Evolutionary conservation across 2,113 vertebrate species (phyloP), one percentile per base, ranked within the genome.

Genomic region (Daphoenositta chrysoptera): DNA sequence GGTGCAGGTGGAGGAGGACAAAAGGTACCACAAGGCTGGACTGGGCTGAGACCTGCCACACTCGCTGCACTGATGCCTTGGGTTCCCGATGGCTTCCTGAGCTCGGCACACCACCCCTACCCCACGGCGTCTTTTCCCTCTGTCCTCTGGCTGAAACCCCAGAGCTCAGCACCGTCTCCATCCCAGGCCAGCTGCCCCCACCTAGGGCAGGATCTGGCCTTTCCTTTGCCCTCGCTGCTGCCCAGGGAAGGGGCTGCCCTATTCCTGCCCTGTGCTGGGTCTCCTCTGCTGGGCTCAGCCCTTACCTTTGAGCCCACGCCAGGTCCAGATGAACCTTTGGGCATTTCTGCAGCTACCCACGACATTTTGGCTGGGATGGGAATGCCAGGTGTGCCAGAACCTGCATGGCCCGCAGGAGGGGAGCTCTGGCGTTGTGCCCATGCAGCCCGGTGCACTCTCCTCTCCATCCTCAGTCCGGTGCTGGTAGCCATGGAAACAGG

Each of bases 1-100:
- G 27, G 99, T 99, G 60, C 99, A 99, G 95, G 99, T 99, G 97
- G 99, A 99, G 96, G 99, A 99, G 54, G 99, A 99, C 93, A 99
- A 99, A 97, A 99, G 99, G 99, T 99, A 98, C 33, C 64, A 1
- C 6, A 0, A 0, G 2, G 47, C 26, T 2, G 3, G 63, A 19
- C 58, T 35, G 77, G 47, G 86, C 70, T 71, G 65, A 72, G 75
- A 65, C 30, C 63, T 73, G 81, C 20, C 70, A 37, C 31, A 0
- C 57, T 90, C 3, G 0, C 40, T 60, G 33, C 64, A 3, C 37
- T 1, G 3, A 20, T 26, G 28, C 17, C 3, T 4, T 37, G 63
- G 11, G 26, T 50, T 28, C 16, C 21, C 0, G 0, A 2, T 5
- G 28, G 11, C 17, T 89, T 66, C 39, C 54, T 31, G 45, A 77